phyloP scores from a whole-genome alignment of 2,888 invertebrate genomes.

The Lamellibrachia columna region DNA sequence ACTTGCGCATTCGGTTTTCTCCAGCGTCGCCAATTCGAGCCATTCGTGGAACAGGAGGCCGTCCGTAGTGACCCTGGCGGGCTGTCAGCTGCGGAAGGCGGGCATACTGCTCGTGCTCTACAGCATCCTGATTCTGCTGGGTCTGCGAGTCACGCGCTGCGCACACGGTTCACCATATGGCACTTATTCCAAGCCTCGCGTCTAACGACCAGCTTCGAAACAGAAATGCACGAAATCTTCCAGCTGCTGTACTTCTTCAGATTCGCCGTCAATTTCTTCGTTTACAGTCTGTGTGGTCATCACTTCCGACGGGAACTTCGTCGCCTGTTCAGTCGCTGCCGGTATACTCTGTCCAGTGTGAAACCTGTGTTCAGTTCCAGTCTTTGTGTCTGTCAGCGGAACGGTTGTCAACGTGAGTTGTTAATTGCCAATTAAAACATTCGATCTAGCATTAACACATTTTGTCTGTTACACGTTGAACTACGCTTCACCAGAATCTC shows the following conservation, averaged over 20 bases:
- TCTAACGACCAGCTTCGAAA: conserved; percentile 16
- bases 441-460: too few relatives aligned
- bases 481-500: too few relatives aligned
- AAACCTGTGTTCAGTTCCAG: too few relatives aligned
- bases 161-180: conserved; percentile 34
- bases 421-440: too few relatives aligned
- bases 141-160: conserved; percentile 54
- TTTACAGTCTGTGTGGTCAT: conserved; percentile 40
- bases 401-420: too few relatives aligned
- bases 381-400: too few relatives aligned
- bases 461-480: too few relatives aligned
- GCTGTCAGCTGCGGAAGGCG: conserved; percentile 32
- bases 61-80: neutral
- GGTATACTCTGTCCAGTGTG: conserved; percentile 18
- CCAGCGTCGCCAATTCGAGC: neutral
- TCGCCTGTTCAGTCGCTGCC: conserved; percentile 26
- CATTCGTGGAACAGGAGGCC: neutral
- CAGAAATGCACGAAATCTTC: conserved; percentile 35
- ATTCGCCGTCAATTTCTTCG: conserved; percentile 42
- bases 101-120: conserved; percentile 54
- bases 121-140: conserved; percentile 52
- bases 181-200: neutral
- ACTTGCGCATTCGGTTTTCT: neutral
- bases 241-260: conserved; percentile 38
- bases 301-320: conserved; percentile 37